Evolutionary conservation across 2,888 invertebrate genomes (phyloP).

Genomic region (Tipula confusa): DNA sequence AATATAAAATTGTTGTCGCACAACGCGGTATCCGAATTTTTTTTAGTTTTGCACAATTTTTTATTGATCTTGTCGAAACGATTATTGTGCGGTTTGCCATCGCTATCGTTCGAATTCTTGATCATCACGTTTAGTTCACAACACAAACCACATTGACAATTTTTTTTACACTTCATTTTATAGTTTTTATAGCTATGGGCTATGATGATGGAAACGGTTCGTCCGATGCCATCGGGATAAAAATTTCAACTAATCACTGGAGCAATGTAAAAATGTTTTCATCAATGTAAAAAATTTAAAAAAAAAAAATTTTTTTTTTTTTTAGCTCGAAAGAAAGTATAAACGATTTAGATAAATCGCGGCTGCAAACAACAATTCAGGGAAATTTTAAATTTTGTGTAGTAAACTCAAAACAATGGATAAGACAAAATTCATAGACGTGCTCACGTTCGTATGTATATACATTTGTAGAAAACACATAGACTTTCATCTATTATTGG

Average conservation of each 20-base stretch:
- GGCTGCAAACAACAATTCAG: background rate
- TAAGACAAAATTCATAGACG: background rate
- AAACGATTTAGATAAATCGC: background rate
- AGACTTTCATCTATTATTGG: slow-evolving; percentile 3
- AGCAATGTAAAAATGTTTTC: background rate
- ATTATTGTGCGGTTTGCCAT: slow-evolving; percentile 42
- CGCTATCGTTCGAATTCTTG: background rate
- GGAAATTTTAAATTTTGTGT: background rate
- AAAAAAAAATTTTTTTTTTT: no score
- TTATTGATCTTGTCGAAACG: slow-evolving; percentile 38
- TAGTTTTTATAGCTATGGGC: background rate
- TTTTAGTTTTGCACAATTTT: slow-evolving; percentile 38
- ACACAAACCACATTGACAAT: slow-evolving; percentile 71
- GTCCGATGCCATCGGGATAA: background rate
- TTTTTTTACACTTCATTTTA: slow-evolving; percentile 53
- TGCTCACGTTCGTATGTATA: no score
- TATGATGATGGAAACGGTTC: background rate
- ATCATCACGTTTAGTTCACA: slow-evolving; percentile 59
- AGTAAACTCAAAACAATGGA: background rate
- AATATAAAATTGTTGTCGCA: slow-evolving; percentile 51
- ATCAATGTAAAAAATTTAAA: no score
- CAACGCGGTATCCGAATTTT: slow-evolving; percentile 31
- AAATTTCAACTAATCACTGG: background rate
- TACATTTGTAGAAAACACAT: background rate
- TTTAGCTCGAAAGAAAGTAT: background rate